A percentile compares a stretch with the other conserved stretches of the same genome.
These are phyloP conservation scores for Sander lucioperca DNA, from an alignment of 2,113 vertebrate genomes.

Conservation along the genomic window DNA sequence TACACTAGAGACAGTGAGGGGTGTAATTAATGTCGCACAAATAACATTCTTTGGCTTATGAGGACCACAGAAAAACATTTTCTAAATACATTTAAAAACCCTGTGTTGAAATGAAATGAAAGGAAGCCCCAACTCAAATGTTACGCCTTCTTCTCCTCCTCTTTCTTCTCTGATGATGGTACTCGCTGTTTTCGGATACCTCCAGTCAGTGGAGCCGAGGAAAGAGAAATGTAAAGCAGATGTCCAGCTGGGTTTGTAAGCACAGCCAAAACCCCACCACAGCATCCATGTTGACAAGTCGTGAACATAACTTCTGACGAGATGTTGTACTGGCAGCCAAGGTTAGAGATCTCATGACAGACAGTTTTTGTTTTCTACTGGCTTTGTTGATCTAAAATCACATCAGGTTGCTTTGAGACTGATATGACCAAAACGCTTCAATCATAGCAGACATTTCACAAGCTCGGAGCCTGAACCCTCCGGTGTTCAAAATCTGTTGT, in stretches of 20 bases:
- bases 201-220: not conserved
- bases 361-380: not conserved
- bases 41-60: not conserved
- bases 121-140: not conserved
- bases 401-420: conserved; percentile 14
- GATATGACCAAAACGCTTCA: not conserved
- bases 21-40: not conserved
- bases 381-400: conserved; percentile 4
- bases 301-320: conserved; percentile 41
- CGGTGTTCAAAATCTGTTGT: not conserved
- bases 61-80: conserved; percentile 3
- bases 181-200: conserved; percentile 11
- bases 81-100: not conserved
- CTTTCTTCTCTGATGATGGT: not conserved
- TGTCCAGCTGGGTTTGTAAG: conserved; percentile 45
- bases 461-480: not conserved
- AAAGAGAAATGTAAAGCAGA: conserved; percentile 57
- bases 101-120: conserved; percentile 4
- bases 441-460: not conserved
- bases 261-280: conserved; percentile 1
- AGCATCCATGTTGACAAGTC: conserved; percentile 3
- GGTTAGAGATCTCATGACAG: conserved; percentile 34
- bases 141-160: not conserved
- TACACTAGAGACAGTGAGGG: not conserved
- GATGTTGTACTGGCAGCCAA: conserved; percentile 32